Evolutionary conservation across 53 echinoderm and acorn worm species (phyloP), one percentile per base, ranked within the genome.

Genomic region (Arbacia lixula): DNA sequence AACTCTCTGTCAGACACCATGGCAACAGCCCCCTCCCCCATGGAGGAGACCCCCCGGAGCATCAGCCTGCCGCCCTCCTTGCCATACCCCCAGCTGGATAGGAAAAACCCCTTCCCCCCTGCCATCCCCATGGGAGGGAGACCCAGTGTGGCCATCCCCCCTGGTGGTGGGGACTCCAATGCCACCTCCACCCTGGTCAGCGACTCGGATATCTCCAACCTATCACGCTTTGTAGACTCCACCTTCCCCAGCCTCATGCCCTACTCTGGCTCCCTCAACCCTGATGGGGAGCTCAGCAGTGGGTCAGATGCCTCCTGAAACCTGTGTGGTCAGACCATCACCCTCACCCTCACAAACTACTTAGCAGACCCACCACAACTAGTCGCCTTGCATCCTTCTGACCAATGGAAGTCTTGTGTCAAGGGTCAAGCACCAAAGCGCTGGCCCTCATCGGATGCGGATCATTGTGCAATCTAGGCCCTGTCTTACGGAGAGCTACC

Each of bases 171-270:
- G 43, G 77, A 36, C 22, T 58, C 77, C 36, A 77, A 4, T 5
- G 30, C 74, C 26, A 26, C 74, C 20, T 53, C 74, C 26, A 26
- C 74, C 20, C 33, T 53, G 19, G 12, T 77, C 11, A 49, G 42
- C 40, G 64, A 81, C 19, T 81, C 82, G 28, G 82, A 81, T 28
- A 61, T 81, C 20, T 62, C 82, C 17, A 81, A 63, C 46, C 82
- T 81, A 6, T 33, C 82, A n/a, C 62, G 42, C 32, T 81, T 81
- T 63, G 82, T 81, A 0, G 82, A 81, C 21, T 63, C 82, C 82
- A 49, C 52, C 64, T 81, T 81, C 35, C 82, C 82, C 35, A 63
- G 46, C 63, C 62, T 81, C 46, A 61, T 81, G 82, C 82, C 82
- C 46, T 81, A 38, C 32, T 30, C 82, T n/a, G 64, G 82, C 2